phyloP scores from a whole-genome alignment of 2,888 invertebrate species.

The Leptopilina syphax region DNA sequence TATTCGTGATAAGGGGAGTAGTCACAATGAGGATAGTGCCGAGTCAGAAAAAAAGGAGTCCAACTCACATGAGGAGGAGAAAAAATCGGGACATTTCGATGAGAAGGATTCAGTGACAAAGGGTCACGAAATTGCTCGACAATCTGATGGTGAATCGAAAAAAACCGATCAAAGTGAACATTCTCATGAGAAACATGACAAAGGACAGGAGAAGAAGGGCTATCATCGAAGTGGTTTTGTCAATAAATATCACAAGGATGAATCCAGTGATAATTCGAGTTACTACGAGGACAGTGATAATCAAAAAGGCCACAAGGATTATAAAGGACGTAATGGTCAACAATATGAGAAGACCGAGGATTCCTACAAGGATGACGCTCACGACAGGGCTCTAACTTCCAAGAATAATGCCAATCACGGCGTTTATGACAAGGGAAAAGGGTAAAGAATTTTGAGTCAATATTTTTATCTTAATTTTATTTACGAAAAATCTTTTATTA shows the following conservation, averaged over 20 bases:
- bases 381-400: slow-evolving; percentile 54
- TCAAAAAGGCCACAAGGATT: slow-evolving; percentile 74
- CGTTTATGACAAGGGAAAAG: slow-evolving; percentile 58
- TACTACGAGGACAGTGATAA: slow-evolving; percentile 82
- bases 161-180: slow-evolving; percentile 59
- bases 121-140: slow-evolving; percentile 77
- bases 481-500: not conserved
- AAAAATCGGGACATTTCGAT: slow-evolving; percentile 77
- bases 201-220: slow-evolving; percentile 81
- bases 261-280: slow-evolving; percentile 83
- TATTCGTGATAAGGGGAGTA: slow-evolving; percentile 53
- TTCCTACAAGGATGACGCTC: slow-evolving; percentile 57
- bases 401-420: slow-evolving; percentile 49
- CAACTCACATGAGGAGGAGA: slow-evolving; percentile 52
- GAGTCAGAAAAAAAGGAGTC: slow-evolving; percentile 54
- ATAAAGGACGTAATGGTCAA: slow-evolving; percentile 69
- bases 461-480: not conserved
- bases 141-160: slow-evolving; percentile 76
- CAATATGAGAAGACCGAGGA: slow-evolving; percentile 64
- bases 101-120: slow-evolving; percentile 78
- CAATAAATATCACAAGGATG: slow-evolving; percentile 85
- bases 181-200: slow-evolving; percentile 55
- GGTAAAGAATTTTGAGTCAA: slow-evolving; percentile 49
- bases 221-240: slow-evolving; percentile 84
- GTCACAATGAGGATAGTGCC: slow-evolving; percentile 51